phyloP scores from a whole-genome alignment of 2,113 vertebrate species.

The Cyanoderma ruficeps region DNA sequence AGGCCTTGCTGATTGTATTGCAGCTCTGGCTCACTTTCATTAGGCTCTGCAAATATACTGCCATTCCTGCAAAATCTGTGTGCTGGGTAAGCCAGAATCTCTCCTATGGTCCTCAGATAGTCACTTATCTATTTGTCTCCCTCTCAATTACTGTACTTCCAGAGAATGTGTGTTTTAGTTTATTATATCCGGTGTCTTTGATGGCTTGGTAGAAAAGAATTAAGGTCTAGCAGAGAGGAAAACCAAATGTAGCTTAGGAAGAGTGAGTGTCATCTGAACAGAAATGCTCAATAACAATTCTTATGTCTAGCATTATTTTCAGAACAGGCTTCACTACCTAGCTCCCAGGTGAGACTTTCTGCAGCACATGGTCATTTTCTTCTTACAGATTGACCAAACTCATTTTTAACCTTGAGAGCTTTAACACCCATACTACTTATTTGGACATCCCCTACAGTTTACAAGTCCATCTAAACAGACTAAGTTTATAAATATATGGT shows the following conservation, averaged over 20 bases:
- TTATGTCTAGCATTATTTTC: not conserved
- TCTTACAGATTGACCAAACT: not conserved
- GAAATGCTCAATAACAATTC: not conserved
- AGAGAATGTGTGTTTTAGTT: slow-evolving; percentile 9
- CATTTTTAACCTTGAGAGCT: not conserved
- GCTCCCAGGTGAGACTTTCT: not conserved
- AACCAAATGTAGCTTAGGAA: not conserved
- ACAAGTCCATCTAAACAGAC: not conserved
- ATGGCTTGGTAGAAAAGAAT: not conserved
- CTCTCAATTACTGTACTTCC: slow-evolving; percentile 11
- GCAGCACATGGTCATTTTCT: not conserved
- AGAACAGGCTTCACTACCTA: not conserved
- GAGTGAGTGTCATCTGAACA: not conserved
- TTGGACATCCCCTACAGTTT: not conserved
- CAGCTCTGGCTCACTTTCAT: slow-evolving; percentile 7
- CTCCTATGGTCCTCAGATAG: not conserved
- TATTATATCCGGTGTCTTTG: slow-evolving; percentile 1
- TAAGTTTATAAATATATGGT: not conserved
- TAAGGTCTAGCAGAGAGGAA: not conserved
- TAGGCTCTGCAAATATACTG: slow-evolving; percentile 15
- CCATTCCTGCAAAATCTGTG: not conserved
- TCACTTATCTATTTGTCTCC: slow-evolving; percentile 7
- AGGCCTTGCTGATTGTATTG: not conserved
- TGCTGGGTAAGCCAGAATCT: not conserved
- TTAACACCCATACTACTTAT: not conserved